These are phyloP conservation scores for Neoitamus cyanurus DNA, from an alignment of 2,888 invertebrate species.

Conservation along the genomic window DNA sequence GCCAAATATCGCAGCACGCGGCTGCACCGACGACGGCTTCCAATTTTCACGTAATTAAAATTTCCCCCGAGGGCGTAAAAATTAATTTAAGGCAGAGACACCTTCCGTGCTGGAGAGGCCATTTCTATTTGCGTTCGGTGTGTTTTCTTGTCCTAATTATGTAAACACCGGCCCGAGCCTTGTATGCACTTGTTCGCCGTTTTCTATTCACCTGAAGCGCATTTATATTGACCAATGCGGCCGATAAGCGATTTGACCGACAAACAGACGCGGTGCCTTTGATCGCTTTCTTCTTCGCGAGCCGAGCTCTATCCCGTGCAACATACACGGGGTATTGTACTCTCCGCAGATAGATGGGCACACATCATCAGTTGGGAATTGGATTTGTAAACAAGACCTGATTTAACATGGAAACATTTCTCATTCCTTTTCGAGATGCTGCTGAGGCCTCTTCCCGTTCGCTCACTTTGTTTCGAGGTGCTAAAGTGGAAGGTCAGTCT, in stretches of 20 bases:
- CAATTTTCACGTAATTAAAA: slow-evolving; percentile 5
- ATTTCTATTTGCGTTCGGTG: neutral
- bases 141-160: slow-evolving; percentile 34
- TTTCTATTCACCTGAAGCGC: slow-evolving; percentile 32
- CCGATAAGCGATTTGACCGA: slow-evolving; percentile 36
- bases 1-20: neutral
- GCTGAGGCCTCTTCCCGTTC: neutral
- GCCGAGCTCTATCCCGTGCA: neutral
- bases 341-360: neutral
- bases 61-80: neutral
- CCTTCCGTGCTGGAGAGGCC: neutral
- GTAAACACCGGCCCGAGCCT: slow-evolving; percentile 21
- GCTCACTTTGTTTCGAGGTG: neutral
- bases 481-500: slow-evolving; percentile 19
- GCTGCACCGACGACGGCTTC: neutral
- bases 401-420: slow-evolving; percentile 8
- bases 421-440: slow-evolving; percentile 34
- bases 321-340: slow-evolving; percentile 30
- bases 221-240: slow-evolving; percentile 26
- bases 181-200: slow-evolving; percentile 26
- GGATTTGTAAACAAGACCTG: slow-evolving; percentile 35
- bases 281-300: slow-evolving; percentile 28
- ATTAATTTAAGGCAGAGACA: neutral
- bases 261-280: slow-evolving; percentile 28
- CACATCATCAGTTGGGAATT: slow-evolving; percentile 25